Evolutionary conservation across 2,888 invertebrate genomes (phyloP), one percentile per base, ranked within the genome.

Genomic region (Cephus spinipes): DNA sequence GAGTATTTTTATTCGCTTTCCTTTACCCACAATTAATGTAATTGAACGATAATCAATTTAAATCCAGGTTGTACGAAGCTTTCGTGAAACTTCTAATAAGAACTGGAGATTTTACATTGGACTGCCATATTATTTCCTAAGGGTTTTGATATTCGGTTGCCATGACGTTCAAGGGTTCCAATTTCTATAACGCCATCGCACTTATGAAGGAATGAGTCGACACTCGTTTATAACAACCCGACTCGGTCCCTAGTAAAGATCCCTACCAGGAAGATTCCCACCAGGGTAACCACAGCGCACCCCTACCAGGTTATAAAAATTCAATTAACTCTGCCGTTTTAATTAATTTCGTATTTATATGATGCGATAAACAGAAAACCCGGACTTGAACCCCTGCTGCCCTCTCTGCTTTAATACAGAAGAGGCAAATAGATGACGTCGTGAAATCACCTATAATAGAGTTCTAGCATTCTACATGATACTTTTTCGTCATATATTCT

Each of bases 321-420:
- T 89, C 89, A 89, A 89, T 89, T 88, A 88, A 88, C 88, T 84
- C 85, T 75, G 84, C 85, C 85, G 84, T 88, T 88, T 85, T 87
- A 87, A 88, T 88, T 87, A 87, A 89, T 88, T 88, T 85, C 81
- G 85, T 88, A 88, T 88, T 89, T 88, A 88, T 87, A 87, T 85
- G 85, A 85, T 79, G 83, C 85, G 85, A 88, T 87, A 87, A 87
- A 88, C 84, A 87, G 85, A 86, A 85, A 86, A 40, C 40, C 40
- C 40, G 40, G 40, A 40, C 40, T 15, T 1, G 15, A 11, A 30
- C 69, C 69, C 69, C 30, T 69, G 12, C 69, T 15, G 15, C 6
- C 15, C 15, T 15, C 6, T 40, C 15, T 40, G 6, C 80, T 83
- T 85, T 85, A 86, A 87, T 87, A 82, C 40, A 6, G 15, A 40